Base-by-base conservation (phyloP, 35 echinoderm and acorn worm genomes). In the Chiridota heheva region DNA sequence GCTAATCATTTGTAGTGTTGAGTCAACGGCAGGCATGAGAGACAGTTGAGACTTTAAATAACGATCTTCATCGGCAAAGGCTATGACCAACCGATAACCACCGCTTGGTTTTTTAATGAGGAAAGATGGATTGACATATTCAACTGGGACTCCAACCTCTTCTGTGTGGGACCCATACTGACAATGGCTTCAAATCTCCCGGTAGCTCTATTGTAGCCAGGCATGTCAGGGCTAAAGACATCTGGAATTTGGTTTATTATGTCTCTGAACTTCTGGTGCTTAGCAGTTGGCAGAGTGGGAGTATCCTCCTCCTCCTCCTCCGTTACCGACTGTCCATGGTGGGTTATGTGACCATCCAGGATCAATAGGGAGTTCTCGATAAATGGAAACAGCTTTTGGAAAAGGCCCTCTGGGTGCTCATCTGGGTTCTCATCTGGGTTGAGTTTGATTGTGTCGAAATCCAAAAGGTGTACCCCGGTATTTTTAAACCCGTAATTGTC, bases 141-240 rank as follows among this genome's bases (percentile, higher is more conserved):
- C 67, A n/a, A 82, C 77, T 1, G 66, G 42, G n/a, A 89, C 51
- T 7, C 66, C 77, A 30, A 82, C 16, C 26, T 89, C 86, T 57
- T 89, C 78, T n/a, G 86, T 66, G 53, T 67, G 86, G 18, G 76
- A 16, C 91, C 85, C 78, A 88, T 93, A 42, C 88, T 84, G 71
- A 82, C 76, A 49, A 87, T 60, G 4, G 89, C 89, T 36, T 91
- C 36, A 38, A 91, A 72, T 5, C 58, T 85, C 1, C 89, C 89
- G 40, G 51, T 48, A 4, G 27, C 7, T 10, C 89, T 64, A 71
- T 91, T 91, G 28, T 91, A 86, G 1, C 73, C 72, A 0, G 81
- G 38, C 2, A 27, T 25, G 5, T 0, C 10, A 15, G 83, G 72
- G 22, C 40, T 63, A 58, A 86, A 75, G 0, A 75, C 57, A 42